Conservation (phyloP, 2,797 vertebrate genomes). For the Phataginus tricuspis region DNA sequence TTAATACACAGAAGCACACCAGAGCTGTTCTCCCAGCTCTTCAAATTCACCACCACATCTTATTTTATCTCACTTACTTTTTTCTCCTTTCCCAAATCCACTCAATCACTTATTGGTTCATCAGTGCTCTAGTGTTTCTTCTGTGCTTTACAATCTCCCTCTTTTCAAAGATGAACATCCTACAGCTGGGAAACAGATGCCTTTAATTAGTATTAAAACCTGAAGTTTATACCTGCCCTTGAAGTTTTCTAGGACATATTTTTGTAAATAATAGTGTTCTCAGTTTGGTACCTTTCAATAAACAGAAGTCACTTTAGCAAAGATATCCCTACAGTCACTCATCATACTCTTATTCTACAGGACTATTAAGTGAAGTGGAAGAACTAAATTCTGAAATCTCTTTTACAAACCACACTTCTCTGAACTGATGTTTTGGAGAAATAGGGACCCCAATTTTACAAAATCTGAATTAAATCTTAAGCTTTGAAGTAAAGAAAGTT, state of each 20-base stretch:
- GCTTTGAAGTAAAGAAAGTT: conserved; percentile 40
- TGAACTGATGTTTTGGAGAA: conserved; percentile 17
- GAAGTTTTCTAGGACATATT: conserved; percentile 83
- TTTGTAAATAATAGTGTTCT: conserved; percentile 84
- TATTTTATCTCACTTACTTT: conserved; percentile 72
- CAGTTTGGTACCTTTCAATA: conserved; percentile 72
- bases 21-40: conserved; percentile 72
- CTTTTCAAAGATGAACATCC: conserved; percentile 86
- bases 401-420: conserved; percentile 23
- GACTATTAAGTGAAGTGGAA: conserved; percentile 17
- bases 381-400: conserved; percentile 1
- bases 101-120: conserved; percentile 82
- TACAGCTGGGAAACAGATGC: conserved; percentile 85
- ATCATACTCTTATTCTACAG: background rate
- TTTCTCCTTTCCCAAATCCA: conserved; percentile 81
- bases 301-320: conserved; percentile 74
- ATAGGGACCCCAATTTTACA: background rate
- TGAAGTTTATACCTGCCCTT: conserved; percentile 79
- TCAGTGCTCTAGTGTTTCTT: conserved; percentile 79
- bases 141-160: conserved; percentile 81
- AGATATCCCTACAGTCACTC: conserved; percentile 38
- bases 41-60: conserved; percentile 75
- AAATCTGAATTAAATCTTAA: conserved; percentile 49
- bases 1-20: conserved; percentile 58
- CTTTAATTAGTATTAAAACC: conserved; percentile 88